phyloP scores from a whole-genome alignment of 1,140 invertebrate genomes.

The Drosophila ananassae region DNA sequence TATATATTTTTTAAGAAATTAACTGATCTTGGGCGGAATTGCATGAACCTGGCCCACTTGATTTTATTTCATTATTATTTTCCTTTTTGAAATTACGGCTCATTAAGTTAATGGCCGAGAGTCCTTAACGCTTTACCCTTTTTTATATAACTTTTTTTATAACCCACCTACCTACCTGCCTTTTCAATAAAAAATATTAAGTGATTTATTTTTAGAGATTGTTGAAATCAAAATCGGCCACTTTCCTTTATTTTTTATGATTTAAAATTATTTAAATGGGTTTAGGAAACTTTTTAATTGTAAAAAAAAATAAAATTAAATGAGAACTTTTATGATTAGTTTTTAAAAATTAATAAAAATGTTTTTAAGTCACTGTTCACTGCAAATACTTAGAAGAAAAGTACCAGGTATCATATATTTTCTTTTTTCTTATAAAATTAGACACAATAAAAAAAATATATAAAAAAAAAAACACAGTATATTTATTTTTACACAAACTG shows the following conservation, averaged over 20 bases:
- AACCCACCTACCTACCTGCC: not conserved
- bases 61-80: conserved; percentile 40
- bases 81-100: conserved; percentile 20
- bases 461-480: not conserved
- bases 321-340: too few species aligned
- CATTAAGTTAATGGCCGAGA: conserved; percentile 9
- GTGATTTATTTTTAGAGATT: conserved; percentile 2
- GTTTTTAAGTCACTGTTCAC: not conserved
- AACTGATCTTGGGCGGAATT: conserved; percentile 1
- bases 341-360: too few species aligned
- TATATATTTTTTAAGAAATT: not conserved
- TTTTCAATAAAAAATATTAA: not conserved
- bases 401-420: not conserved
- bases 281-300: too few species aligned
- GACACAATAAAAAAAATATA: not conserved
- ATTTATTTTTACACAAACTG: not conserved
- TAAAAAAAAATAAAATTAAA: too few species aligned
- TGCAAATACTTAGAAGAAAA: not conserved
- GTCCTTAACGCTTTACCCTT: not conserved
- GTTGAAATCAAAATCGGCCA: not conserved
- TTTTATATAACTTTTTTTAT: conserved; percentile 1
- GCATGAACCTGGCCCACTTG: conserved; percentile 18
- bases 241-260: not conserved
- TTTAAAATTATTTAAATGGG: too few species aligned
- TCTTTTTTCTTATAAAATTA: too few species aligned